Conservation (phyloP, 2,888 invertebrate genomes). For the Drosophila heteroneura region DNA sequence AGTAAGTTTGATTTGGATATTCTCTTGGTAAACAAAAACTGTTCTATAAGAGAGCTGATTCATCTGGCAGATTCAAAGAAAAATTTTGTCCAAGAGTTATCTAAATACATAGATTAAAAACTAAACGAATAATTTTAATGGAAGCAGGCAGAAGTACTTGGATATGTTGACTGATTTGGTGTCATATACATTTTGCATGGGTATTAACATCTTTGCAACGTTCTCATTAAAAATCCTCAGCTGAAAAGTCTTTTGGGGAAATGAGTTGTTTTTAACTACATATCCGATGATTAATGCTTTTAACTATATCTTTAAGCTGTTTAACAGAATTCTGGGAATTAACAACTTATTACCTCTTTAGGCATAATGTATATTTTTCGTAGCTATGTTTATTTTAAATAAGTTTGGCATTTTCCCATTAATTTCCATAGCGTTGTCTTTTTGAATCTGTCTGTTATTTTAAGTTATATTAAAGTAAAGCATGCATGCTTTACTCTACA, state of each 20-base stretch:
- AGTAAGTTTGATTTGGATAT: background rate
- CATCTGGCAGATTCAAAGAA: background rate
- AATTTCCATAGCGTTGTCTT: conserved; percentile 11
- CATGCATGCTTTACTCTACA: conserved; percentile 33
- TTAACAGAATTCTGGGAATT: background rate
- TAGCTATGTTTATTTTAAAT: background rate
- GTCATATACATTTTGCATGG: too few relatives aligned
- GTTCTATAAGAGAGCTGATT: background rate
- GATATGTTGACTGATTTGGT: background rate
- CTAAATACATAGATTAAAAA: background rate
- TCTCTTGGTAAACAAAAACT: background rate
- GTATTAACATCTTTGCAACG: background rate
- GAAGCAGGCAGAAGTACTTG: background rate
- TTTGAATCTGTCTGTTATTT: conserved; percentile 44
- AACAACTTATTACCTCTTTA: background rate
- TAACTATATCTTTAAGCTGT: background rate
- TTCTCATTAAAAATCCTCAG: background rate
- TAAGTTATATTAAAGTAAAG: conserved; percentile 53
- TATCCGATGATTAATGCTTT: background rate
- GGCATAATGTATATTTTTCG: background rate
- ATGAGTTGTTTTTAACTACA: background rate
- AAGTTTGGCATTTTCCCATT: conserved; percentile 1
- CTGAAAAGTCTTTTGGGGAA: background rate
- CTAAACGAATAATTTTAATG: background rate
- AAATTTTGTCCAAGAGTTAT: too few relatives aligned